phyloP scores from a whole-genome alignment of 2,113 vertebrate genomes.

The Burhinus oedicnemus region DNA sequence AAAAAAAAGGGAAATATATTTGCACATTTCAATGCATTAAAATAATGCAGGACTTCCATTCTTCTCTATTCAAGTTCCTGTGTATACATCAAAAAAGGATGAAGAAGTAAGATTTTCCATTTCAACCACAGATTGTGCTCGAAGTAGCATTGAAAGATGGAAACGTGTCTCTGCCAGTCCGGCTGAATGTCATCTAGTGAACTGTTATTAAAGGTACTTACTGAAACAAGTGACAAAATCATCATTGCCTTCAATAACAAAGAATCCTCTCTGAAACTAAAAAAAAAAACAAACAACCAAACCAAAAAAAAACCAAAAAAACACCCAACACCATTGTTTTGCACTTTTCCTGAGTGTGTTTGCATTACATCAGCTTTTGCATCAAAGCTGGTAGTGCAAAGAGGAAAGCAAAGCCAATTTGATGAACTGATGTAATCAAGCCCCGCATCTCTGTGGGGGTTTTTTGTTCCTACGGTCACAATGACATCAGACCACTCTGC shows the following conservation, averaged over 20 bases:
- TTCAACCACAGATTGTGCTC: background rate
- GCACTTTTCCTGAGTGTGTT: background rate
- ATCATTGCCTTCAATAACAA: background rate
- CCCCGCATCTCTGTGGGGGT: background rate
- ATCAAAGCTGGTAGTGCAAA: slow-evolving; percentile 23
- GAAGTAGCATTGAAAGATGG: background rate
- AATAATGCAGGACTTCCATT: background rate
- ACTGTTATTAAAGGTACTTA: background rate
- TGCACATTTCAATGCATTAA: background rate
- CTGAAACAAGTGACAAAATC: background rate
- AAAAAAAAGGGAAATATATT: background rate
- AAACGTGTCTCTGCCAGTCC: background rate
- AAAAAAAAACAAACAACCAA: background rate
- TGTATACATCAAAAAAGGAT: background rate
- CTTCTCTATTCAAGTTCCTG: background rate
- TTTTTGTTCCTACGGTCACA: slow-evolving; percentile 23
- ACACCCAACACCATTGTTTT: background rate
- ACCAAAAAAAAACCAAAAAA: background rate
- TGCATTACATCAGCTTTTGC: slow-evolving; percentile 15
- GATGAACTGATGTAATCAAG: slow-evolving; percentile 19
- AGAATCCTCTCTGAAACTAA: background rate
- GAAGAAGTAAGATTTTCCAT: background rate
- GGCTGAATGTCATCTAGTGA: background rate
- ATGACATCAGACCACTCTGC: slow-evolving; percentile 1
- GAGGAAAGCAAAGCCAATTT: slow-evolving; percentile 30